These are phyloP conservation scores for Sisor rabdophorus DNA, from an alignment of 2,113 vertebrate genomes.

Conservation along the genomic window DNA sequence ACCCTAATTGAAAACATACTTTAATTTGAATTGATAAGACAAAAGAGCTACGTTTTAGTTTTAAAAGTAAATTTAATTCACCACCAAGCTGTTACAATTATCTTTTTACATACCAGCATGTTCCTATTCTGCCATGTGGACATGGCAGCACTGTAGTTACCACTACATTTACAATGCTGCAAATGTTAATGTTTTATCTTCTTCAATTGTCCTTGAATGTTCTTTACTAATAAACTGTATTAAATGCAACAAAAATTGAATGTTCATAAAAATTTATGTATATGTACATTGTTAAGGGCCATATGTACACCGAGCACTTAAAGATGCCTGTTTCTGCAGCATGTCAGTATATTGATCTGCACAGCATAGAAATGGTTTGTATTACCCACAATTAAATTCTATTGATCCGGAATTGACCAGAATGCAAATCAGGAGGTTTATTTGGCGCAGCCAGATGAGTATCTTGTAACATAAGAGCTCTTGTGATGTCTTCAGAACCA, in stretches of 20 bases:
- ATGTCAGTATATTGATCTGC: slow-evolving; percentile 50
- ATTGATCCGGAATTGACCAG: slow-evolving; percentile 52
- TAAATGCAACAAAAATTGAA: background rate
- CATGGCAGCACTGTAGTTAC: too few relatives aligned
- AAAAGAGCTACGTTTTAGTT: background rate
- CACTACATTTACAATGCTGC: too few relatives aligned
- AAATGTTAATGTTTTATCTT: background rate
- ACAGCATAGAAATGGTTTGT: slow-evolving; percentile 49
- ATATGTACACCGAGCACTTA: slow-evolving; percentile 27
- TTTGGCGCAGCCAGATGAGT: background rate
- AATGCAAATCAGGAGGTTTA: slow-evolving; percentile 46
- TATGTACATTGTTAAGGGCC: background rate
- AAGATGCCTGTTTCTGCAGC: slow-evolving; percentile 46
- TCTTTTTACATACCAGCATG: too few relatives aligned
- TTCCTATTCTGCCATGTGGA: too few relatives aligned
- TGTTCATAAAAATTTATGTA: background rate
- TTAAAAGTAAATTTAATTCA: too few relatives aligned
- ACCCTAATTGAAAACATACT: background rate
- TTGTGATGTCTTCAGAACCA: slow-evolving; percentile 8
- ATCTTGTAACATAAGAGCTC: slow-evolving; percentile 31
- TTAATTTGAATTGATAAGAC: background rate
- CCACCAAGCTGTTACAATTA: too few relatives aligned
- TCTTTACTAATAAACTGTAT: background rate
- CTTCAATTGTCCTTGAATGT: background rate
- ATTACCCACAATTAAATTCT: slow-evolving; percentile 62